Percentiles rank a stretch among this genome's conserved stretches.
Conservation (phyloP, 2,888 invertebrate species). For the Iselma pallidipennis region DNA sequence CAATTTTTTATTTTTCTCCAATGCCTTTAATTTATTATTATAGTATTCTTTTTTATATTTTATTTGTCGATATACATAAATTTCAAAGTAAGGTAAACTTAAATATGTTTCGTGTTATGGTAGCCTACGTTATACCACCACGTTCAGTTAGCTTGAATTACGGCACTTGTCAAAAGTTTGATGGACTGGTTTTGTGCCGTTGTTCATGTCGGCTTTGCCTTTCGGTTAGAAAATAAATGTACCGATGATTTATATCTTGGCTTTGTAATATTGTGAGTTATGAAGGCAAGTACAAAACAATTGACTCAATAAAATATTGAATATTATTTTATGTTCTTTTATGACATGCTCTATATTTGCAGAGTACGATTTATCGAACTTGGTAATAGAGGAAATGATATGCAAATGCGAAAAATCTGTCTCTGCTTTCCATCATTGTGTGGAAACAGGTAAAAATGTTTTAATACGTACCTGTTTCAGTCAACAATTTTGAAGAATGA, state of each 20-base stretch:
- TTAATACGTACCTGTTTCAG: background rate
- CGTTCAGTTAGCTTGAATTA: conserved; percentile 21
- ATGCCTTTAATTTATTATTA: conserved; percentile 5
- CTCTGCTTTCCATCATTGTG: too few relatives aligned
- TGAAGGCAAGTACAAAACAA: conserved; percentile 17
- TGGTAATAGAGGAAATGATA: background rate
- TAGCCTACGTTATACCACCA: conserved; percentile 16
- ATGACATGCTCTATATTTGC: conserved; percentile 12
- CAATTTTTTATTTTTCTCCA: conserved; percentile 2
- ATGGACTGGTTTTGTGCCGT: conserved; percentile 22
- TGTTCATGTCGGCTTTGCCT: conserved; percentile 19
- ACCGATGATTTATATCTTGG: conserved; percentile 25
- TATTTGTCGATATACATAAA: background rate
- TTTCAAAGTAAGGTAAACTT: conserved; percentile 1
- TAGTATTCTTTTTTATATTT: background rate
- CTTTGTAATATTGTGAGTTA: conserved; percentile 21
- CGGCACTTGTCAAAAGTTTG: conserved; percentile 21
- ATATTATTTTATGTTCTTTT: conserved; percentile 19
- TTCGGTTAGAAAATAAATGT: conserved; percentile 18
- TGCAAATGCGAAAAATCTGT: background rate
- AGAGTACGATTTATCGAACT: conserved; percentile 1
- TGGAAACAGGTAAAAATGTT: background rate
- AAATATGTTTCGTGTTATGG: conserved; percentile 18
- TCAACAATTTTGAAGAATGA: background rate
- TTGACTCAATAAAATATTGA: conserved; percentile 19